phyloP scores from a whole-genome alignment of 1,140 invertebrate species.

The Glomeris maerens region DNA sequence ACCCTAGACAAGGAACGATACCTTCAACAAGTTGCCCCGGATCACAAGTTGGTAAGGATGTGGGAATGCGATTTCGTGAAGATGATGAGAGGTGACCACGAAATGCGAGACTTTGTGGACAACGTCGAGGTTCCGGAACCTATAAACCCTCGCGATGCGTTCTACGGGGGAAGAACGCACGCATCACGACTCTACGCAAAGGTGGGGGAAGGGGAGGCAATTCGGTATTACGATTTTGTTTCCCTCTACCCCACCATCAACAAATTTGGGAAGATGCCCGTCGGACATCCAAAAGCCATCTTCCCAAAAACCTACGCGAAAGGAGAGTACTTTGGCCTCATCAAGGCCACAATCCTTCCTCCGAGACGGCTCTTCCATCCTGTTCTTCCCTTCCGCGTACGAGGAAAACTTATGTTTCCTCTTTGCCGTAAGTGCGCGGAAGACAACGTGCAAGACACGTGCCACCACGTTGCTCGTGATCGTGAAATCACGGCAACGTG shows the following conservation, averaged over 20 bases:
- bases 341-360: slow-evolving; percentile 19
- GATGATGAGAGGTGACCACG: background rate
- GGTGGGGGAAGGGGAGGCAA: slow-evolving; percentile 22
- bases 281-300: slow-evolving; percentile 27
- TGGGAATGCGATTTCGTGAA: slow-evolving; percentile 20
- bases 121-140: slow-evolving; percentile 2
- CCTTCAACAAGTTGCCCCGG: too few species aligned
- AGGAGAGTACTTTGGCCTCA: slow-evolving; percentile 20
- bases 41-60: slow-evolving; percentile 10
- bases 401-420: slow-evolving; percentile 18
- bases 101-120: slow-evolving; percentile 3
- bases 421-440: slow-evolving; percentile 19
- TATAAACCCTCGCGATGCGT: slow-evolving; percentile 20
- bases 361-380: slow-evolving; percentile 14
- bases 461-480: slow-evolving; percentile 17
- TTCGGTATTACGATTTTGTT: slow-evolving; percentile 27
- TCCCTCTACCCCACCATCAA: slow-evolving; percentile 26
- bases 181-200: slow-evolving; percentile 22
- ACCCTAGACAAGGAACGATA: slow-evolving; percentile 10
- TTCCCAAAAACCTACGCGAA: slow-evolving; percentile 19
- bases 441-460: slow-evolving; percentile 4
- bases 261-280: slow-evolving; percentile 25
- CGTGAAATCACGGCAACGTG: background rate
- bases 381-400: slow-evolving; percentile 14
- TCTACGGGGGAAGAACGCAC: slow-evolving; percentile 28